phyloP scores from a whole-genome alignment of 2,888 invertebrate species.

The Eristalinus sepulchralis region DNA sequence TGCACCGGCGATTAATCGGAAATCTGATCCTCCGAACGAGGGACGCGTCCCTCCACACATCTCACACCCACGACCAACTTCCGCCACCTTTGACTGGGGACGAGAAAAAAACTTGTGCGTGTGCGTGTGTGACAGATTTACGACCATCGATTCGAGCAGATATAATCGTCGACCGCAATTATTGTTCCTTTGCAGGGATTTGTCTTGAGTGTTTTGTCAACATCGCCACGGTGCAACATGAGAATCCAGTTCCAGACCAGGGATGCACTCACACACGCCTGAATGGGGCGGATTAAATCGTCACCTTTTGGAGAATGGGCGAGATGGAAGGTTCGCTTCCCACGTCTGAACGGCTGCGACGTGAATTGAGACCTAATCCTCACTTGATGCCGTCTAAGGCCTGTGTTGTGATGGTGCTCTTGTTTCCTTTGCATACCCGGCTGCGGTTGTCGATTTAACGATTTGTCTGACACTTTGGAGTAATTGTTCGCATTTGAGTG shows the following conservation, averaged over 20 bases:
- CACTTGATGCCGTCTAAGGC: constrained; percentile 34
- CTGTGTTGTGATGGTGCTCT: neutral
- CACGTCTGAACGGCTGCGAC: constrained; percentile 38
- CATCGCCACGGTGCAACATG: constrained; percentile 28
- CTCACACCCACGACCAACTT: constrained; percentile 18
- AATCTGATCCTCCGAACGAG: constrained; percentile 27
- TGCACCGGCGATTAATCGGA: constrained; percentile 37
- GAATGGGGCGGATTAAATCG: constrained; percentile 42
- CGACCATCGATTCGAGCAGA: constrained; percentile 48
- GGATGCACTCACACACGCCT: constrained; percentile 38
- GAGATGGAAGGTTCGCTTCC: constrained; percentile 43
- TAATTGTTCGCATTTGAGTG: constrained; percentile 24
- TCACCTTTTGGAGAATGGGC: neutral
- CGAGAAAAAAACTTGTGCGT: neutral
- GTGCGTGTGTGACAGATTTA: constrained; percentile 50
- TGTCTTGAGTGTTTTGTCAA: constrained; percentile 58
- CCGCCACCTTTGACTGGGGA: constrained; percentile 16
- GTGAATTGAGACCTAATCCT: constrained; percentile 54
- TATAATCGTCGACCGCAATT: constrained; percentile 62
- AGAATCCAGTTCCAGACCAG: constrained; percentile 16
- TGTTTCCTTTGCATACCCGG: neutral
- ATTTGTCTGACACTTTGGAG: constrained; percentile 62
- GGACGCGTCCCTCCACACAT: neutral
- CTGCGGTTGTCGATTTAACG: constrained; percentile 54
- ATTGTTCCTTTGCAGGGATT: constrained; percentile 24